A percentile compares a stretch with the other conserved stretches of the same genome.
Conservation (phyloP, 2,113 vertebrate species). For the Mesoclemmys tuberculata region DNA sequence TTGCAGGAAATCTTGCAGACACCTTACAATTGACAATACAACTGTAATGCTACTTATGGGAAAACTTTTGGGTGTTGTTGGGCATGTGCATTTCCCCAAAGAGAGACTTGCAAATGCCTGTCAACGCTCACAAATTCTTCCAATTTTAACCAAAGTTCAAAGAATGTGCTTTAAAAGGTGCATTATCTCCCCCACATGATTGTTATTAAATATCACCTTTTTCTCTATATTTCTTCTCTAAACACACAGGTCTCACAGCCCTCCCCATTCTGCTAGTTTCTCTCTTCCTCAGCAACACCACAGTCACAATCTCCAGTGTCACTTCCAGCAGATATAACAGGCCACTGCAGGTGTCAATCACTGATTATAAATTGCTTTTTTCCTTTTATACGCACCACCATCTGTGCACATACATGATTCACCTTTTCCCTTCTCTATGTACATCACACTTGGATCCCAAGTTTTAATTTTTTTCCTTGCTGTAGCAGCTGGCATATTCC, state of each 20-base stretch:
- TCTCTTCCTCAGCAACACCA: not conserved
- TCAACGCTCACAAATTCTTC: not conserved
- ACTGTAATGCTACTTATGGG: not conserved
- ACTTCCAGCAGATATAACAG: not conserved
- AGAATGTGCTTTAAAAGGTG: not conserved
- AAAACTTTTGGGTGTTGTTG: rapidly evolving
- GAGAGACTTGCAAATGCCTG: not conserved
- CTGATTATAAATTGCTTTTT: not conserved
- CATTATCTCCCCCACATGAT: not conserved
- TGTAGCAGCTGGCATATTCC: not conserved
- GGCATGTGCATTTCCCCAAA: not conserved
- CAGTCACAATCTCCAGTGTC: not conserved
- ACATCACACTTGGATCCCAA: not conserved
- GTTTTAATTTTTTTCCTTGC: not conserved
- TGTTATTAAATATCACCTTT: rapidly evolving
- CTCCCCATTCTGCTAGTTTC: not conserved
- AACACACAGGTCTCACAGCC: not conserved
- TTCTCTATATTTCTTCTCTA: not conserved
- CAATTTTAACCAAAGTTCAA: not conserved
- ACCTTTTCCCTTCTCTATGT: not conserved
- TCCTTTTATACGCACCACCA: not conserved
- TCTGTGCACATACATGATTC: not conserved
- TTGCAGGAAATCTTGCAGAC: not conserved
- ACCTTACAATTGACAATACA: not conserved
- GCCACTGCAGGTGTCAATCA: not conserved